Base-by-base conservation (phyloP, 1,140 invertebrate genomes). In the Cyphomyrmex costatus region DNA sequence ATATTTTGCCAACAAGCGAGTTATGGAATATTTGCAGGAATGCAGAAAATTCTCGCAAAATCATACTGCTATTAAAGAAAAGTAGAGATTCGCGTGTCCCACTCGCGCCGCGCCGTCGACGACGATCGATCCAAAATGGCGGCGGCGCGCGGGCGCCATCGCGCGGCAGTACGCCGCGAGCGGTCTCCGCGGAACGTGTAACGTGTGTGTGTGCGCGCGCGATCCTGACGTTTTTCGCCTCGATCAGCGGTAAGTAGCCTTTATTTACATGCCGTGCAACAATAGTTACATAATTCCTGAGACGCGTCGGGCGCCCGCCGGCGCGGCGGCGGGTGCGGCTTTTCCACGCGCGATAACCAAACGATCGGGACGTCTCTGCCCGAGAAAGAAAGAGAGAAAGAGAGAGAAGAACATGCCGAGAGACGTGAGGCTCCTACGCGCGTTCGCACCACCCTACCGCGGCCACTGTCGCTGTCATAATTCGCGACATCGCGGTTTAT, bases 161-260 rank as follows among this genome's bases (percentile, higher is more conserved):
- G 36, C 61, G 88, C 90, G 92, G 80, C 88, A 91, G 86, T 90
- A 82, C 51, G 86, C 33, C 78, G n/a, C 53, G 87, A 91, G 85
- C 90, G 83, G 86, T 82, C 79, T 61, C 78, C 84, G 74, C 83
- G 77, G 89, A 87, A 53, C 24, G 49, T 58, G 89, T 83, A 86
- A 87, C 85, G 89, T 89, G 91, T 91, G 91, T 91, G 90, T 92
- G 91, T 77, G 90, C 77, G 91, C 90, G 91, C 90, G 91, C 82
- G 92, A 91, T 93, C 91, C 91, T 93, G 94, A 94, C 92, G 92
- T 94, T 94, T 93, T 92, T 94, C 93, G 90, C 90, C 87, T 92
- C 90, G 92, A 87, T 92, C 90, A 93, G 93, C 92, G 93, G 94
- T 95, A 93, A 94, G 94, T 93, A 89, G 91, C 78, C 73, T 93